phyloP scores from a whole-genome alignment of 2,113 vertebrate species.

The Rhodinocichla rosea region DNA sequence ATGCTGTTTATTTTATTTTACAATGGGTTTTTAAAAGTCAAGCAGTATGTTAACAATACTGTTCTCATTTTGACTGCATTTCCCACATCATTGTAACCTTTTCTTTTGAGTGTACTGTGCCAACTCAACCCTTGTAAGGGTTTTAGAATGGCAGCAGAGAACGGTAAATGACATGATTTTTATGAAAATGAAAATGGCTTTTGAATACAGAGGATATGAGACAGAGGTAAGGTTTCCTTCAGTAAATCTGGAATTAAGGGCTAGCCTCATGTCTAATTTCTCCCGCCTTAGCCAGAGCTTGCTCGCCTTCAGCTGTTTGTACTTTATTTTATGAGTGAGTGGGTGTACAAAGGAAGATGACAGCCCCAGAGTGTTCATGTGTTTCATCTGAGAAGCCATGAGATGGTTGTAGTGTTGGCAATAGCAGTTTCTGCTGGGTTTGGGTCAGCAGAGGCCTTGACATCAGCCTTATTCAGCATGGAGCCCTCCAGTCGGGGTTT shows the following conservation, averaged over 20 bases:
- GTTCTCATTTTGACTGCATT: background rate
- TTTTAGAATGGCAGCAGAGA: background rate
- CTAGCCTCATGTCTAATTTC: background rate
- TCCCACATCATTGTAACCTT: background rate
- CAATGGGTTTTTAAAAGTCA: constrained; percentile 5
- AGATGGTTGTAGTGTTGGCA: background rate
- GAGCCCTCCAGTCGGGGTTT: background rate
- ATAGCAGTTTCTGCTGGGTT: background rate
- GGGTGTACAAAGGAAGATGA: background rate
- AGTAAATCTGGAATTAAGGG: constrained; percentile 7
- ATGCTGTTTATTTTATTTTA: constrained; percentile 8
- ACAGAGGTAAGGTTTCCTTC: constrained; percentile 41
- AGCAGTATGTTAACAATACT: background rate
- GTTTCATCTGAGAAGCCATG: background rate
- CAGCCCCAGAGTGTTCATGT: background rate
- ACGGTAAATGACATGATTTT: background rate
- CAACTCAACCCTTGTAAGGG: background rate
- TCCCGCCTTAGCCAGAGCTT: background rate
- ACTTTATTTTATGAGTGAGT: constrained; percentile 23
- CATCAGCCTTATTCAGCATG: background rate
- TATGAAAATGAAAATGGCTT: constrained; percentile 2
- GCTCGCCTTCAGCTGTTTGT: background rate
- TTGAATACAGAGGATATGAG: constrained; percentile 39
- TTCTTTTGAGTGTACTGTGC: background rate
- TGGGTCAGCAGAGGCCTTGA: background rate